Conservation (phyloP, 92 coral and sea anemone genomes). For the Palythoa caribaeorum region DNA sequence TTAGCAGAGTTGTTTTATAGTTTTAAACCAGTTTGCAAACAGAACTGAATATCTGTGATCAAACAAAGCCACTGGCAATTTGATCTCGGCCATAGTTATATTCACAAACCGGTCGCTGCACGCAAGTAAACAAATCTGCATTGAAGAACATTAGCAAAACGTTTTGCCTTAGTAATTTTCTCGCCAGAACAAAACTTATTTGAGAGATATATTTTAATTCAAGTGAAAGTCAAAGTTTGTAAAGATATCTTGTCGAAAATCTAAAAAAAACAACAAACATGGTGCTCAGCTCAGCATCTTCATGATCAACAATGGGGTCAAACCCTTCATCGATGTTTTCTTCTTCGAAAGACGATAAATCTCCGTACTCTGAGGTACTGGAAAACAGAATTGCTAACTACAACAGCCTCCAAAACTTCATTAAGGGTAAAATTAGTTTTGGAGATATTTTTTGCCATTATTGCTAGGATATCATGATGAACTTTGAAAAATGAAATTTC, state of each 20-base stretch:
- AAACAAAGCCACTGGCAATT: slow-evolving; percentile 27
- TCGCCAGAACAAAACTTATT: slow-evolving; percentile 34
- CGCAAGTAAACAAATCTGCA: background rate
- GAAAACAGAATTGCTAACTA: slow-evolving; percentile 15
- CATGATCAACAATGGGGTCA: slow-evolving; percentile 15
- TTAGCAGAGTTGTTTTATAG: slow-evolving; percentile 21
- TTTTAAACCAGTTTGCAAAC: slow-evolving; percentile 25
- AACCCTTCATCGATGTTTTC: background rate
- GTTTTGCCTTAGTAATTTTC: slow-evolving; percentile 22
- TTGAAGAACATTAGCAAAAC: background rate
- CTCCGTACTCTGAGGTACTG: slow-evolving; percentile 16
- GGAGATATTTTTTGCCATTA: slow-evolving; percentile 19
- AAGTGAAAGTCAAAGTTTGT: background rate
- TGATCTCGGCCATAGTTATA: slow-evolving; percentile 21
- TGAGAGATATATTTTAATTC: background rate
- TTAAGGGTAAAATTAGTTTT: slow-evolving; percentile 11
- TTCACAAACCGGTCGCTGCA: slow-evolving; percentile 3
- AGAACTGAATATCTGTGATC: slow-evolving; percentile 20
- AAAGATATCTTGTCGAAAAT: slow-evolving; percentile 5
- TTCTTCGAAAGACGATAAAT: slow-evolving; percentile 25
- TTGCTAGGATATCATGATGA: slow-evolving; percentile 7
- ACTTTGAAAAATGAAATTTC: slow-evolving; percentile 12
- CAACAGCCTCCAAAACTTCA: slow-evolving; percentile 18
- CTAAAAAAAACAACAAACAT: slow-evolving; percentile 13
- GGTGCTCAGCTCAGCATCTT: background rate